Evolutionary conservation across 2,888 invertebrate species (phyloP).

Genomic region (Limulus polyphemus): DNA sequence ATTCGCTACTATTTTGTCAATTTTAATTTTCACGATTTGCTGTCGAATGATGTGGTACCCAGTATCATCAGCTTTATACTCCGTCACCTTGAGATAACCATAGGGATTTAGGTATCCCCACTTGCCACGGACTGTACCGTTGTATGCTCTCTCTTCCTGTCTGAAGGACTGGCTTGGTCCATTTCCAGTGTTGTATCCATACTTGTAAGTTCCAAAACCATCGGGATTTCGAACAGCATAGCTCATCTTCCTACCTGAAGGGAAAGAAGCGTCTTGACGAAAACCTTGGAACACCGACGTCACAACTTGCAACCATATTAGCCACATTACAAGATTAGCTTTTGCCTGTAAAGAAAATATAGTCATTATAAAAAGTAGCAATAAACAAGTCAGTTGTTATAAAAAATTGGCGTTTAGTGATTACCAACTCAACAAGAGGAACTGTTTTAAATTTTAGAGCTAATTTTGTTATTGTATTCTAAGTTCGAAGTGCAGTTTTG

Average conservation of each 20-base stretch:
- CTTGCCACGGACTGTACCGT: slow-evolving; percentile 16
- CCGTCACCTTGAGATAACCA: slow-evolving; percentile 17
- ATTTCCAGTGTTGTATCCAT: slow-evolving; percentile 21
- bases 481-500: too few relatives aligned
- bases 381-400: too few relatives aligned
- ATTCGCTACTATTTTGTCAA: slow-evolving; percentile 5
- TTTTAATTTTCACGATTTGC: not conserved
- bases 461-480: too few relatives aligned
- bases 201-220: slow-evolving; percentile 22
- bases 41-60: slow-evolving; percentile 20
- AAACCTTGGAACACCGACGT: too few relatives aligned
- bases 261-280: slow-evolving; percentile 16
- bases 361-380: too few relatives aligned
- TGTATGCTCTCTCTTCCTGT: slow-evolving; percentile 13
- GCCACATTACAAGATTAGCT: too few relatives aligned
- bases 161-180: slow-evolving; percentile 21
- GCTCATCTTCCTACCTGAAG: slow-evolving; percentile 18
- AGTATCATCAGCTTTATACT: slow-evolving; percentile 16
- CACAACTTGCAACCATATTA: too few relatives aligned
- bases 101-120: slow-evolving; percentile 21
- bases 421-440: too few relatives aligned
- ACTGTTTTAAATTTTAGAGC: too few relatives aligned
- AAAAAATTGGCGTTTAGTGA: too few relatives aligned
- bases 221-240: slow-evolving; percentile 20
- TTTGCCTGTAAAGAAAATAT: too few relatives aligned